phyloP scores from a whole-genome alignment of 2,113 vertebrate genomes.

The Burhinus bistriatus region DNA sequence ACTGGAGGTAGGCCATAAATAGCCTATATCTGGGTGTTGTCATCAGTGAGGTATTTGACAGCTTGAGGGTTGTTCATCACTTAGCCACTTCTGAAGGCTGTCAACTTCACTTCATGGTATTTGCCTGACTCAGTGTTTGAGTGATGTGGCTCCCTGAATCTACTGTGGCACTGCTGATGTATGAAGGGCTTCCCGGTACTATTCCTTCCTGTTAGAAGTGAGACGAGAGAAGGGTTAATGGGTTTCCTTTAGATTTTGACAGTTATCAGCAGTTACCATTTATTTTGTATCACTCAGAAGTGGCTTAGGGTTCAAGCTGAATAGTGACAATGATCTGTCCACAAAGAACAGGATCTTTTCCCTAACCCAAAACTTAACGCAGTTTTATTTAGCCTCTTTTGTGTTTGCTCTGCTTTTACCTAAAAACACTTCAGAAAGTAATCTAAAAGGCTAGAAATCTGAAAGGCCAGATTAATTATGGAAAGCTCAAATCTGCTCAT shows the following conservation, averaged over 20 bases:
- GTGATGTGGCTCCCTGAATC: neutral
- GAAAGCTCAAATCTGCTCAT: neutral
- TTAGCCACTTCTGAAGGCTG: neutral
- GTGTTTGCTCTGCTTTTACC: neutral
- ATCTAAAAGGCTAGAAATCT: neutral
- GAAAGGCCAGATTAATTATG: neutral
- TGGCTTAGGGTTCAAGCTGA: neutral
- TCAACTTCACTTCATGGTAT: neutral
- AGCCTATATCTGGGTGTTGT: neutral
- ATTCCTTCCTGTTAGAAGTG: neutral
- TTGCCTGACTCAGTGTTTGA: neutral
- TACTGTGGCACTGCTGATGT: neutral
- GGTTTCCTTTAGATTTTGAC: neutral
- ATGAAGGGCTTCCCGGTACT: neutral
- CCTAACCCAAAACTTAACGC: neutral
- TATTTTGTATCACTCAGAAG: neutral
- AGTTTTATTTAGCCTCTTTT: neutral
- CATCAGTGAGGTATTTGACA: neutral
- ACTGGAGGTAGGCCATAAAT: neutral
- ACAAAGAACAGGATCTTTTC: neutral
- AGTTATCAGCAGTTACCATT: neutral
- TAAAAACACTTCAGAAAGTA: neutral
- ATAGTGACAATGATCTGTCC: neutral
- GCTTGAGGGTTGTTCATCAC: neutral
- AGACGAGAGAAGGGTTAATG: neutral